Evolutionary conservation across 2,888 invertebrate species (phyloP).

Genomic region (Pristionchus arcanus): DNA sequence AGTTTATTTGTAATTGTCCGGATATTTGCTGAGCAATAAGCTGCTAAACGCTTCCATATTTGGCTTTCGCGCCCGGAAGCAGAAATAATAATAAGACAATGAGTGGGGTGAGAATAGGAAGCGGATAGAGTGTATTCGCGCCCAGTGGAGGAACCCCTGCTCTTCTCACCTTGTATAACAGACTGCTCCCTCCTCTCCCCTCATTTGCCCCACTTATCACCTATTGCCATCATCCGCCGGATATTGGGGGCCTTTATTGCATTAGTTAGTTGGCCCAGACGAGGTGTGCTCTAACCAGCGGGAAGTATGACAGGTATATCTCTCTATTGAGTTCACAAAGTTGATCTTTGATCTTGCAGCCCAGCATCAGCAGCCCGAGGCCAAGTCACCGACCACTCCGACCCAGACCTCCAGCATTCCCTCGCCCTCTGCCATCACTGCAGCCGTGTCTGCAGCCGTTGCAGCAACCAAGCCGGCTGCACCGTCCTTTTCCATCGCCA

Average conservation of each 20-base stretch:
- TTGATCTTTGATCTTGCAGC: slow-evolving; percentile 9
- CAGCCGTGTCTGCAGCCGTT: background rate
- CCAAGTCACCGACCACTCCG: background rate
- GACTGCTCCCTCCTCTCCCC: background rate
- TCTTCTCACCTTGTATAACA: background rate
- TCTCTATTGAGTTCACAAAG: too few species aligned
- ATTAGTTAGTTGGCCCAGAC: background rate
- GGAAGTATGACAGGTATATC: background rate
- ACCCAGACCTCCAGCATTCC: background rate
- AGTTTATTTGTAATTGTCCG: too few species aligned
- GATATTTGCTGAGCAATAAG: background rate
- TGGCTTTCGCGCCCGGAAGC: slow-evolving; percentile 4
- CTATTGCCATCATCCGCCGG: background rate
- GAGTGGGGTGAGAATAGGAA: background rate
- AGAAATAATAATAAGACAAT: background rate
- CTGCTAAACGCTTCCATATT: slow-evolving; percentile 24
- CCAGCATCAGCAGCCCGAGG: background rate
- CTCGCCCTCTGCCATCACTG: background rate
- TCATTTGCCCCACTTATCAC: slow-evolving; percentile 30
- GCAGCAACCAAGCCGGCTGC: background rate
- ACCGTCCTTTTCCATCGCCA: slow-evolving; percentile 36
- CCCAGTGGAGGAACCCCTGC: background rate
- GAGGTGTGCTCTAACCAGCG: too few species aligned
- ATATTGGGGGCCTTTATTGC: slow-evolving; percentile 32
- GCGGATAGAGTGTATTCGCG: background rate